A percentile compares a stretch with the other conserved stretches of the same genome.
Evolutionary conservation across 2,113 vertebrate genomes (phyloP).

Genomic region (Phoxinus phoxinus): DNA sequence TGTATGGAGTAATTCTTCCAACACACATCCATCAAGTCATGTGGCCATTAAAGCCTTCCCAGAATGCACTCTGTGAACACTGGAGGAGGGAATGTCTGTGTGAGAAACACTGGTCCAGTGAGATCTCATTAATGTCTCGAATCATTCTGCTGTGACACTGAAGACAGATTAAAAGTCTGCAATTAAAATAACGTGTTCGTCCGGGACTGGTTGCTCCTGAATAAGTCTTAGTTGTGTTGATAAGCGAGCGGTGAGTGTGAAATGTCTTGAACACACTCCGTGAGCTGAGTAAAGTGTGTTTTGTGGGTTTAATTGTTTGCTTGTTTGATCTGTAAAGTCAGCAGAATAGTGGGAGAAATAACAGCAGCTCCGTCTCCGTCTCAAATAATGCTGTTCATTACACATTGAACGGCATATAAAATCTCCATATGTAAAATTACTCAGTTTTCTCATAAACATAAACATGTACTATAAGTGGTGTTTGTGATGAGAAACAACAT

Average conservation of each 20-base stretch:
- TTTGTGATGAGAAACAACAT: neutral
- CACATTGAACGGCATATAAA: too few relatives aligned
- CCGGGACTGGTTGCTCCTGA: neutral
- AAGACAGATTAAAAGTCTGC: neutral
- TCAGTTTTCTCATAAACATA: too few relatives aligned
- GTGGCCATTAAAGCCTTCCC: constrained; percentile 73
- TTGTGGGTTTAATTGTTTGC: neutral
- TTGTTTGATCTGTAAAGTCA: neutral
- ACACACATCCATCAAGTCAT: constrained; percentile 77
- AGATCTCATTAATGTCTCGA: neutral
- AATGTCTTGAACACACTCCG: constrained; percentile 14
- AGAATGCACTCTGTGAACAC: constrained; percentile 29
- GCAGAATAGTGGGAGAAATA: neutral
- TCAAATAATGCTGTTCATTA: too few relatives aligned
- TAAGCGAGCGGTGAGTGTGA: neutral
- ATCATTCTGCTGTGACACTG: neutral
- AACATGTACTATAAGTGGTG: too few relatives aligned
- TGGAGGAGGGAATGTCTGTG: neutral
- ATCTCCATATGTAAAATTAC: too few relatives aligned
- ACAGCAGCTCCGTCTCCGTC: neutral
- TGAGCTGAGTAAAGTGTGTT: constrained; percentile 6
- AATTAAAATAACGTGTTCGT: too few relatives aligned
- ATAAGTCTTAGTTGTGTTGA: neutral
- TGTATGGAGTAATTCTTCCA: constrained; percentile 78
- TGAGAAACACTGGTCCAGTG: neutral